Evolutionary conservation across 2,888 invertebrate genomes (phyloP), one percentile per base, ranked within the genome.

Genomic region (Prosapia bicincta): DNA sequence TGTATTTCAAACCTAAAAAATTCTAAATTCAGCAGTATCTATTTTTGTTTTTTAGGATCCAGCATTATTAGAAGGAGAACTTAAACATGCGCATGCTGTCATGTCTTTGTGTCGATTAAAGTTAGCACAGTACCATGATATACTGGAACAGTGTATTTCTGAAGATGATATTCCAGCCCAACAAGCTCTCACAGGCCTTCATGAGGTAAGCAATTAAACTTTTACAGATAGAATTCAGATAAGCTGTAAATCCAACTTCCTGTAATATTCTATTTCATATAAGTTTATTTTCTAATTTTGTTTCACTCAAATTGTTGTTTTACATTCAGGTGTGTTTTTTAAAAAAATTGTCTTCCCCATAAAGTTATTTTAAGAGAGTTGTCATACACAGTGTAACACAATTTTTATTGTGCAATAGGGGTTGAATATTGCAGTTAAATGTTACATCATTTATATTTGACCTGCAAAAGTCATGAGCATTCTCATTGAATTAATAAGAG

Each of bases 131-230:
- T 87, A 87, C 82, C 81, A 87, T 69, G 78, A 79, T n/a, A 83
- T 83, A 1, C 82, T 87, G 38, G 83, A 84, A n/a, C 82, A 83
- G 71, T 82, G 85, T 74, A 80, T 85, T 65, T 80, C 82, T 68
- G 81, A 83, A 54, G 79, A 83, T 9, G 81, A 84, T 24, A 83
- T 84, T 0, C 85, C 84, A 66, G 83, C 84, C 26, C 81, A 82
- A 77, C 83, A 85, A 72, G 85, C 87, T 0, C 80, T 88, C n/a
- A 86, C 86, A 79, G 87, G 87, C 9, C 86, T 88, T 30, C 85
- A 86, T 72, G 87, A 88, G 81, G 83, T 87, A 54, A 54, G 20
- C 3, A 20, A 54, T 38, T 38, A n/a, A n/a, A n/a, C n/a, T n/a
- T n/a, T n/a, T n/a, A n/a, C n/a, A 70, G 13, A 66, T 65, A 26